phyloP scores from a whole-genome alignment of 2,888 invertebrate genomes.

The Perizoma affinitatum region DNA sequence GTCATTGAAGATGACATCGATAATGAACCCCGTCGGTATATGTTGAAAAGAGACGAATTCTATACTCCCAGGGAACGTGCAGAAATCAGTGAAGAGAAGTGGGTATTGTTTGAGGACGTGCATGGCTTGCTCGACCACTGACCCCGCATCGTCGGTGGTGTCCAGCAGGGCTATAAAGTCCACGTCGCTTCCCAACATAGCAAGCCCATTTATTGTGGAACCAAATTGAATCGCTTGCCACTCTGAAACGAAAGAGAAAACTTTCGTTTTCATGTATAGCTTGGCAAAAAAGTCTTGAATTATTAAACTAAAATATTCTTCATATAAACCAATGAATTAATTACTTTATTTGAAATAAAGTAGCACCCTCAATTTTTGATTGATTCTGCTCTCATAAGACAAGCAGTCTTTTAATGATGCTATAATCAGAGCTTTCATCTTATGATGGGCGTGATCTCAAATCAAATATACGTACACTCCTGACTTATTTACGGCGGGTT shows the following conservation, averaged over 20 bases:
- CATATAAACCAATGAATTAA: too few species aligned
- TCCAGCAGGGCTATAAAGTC: slow-evolving; percentile 11
- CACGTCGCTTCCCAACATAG: slow-evolving; percentile 9
- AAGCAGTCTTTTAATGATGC: too few species aligned
- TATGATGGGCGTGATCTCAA: too few species aligned
- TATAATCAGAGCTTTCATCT: too few species aligned
- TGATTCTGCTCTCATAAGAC: too few species aligned
- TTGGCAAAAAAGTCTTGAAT: too few species aligned
- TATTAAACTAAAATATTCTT: too few species aligned
- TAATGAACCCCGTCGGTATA: slow-evolving; percentile 7
- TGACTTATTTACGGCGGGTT: too few species aligned
- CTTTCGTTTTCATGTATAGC: neutral
- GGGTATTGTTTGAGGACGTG: slow-evolving; percentile 3
- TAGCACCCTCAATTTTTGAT: too few species aligned
- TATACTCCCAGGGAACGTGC: slow-evolving; percentile 2
- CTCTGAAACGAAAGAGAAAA: slow-evolving; percentile 11
- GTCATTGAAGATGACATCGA: slow-evolving; percentile 17
- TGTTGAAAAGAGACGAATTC: slow-evolving; percentile 3
- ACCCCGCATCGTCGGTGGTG: neutral
- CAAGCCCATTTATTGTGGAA: slow-evolving; percentile 7
- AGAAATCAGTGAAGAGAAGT: slow-evolving; percentile 1
- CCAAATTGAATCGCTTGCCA: slow-evolving; percentile 7
- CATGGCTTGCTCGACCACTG: slow-evolving; percentile 4
- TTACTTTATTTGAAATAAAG: too few species aligned
- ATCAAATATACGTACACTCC: too few species aligned